phyloP scores from a whole-genome alignment of 2,797 vertebrate genomes.

The Pygocentrus nattereri region DNA sequence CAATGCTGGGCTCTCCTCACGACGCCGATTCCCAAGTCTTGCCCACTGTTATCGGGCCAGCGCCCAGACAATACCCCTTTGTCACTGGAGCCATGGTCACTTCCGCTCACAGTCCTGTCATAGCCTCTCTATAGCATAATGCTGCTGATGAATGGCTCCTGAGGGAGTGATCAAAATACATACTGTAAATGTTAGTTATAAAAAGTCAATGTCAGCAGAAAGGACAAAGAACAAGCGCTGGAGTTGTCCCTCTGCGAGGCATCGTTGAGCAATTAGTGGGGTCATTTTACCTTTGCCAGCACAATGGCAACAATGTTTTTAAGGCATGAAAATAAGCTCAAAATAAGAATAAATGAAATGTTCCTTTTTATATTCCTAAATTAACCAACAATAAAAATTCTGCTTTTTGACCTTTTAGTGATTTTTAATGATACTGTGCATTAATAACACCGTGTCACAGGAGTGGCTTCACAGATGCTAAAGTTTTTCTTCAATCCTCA shows the following conservation, averaged over 20 bases:
- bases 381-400: too few relatives aligned
- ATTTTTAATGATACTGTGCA: too few relatives aligned
- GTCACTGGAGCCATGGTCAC: conserved; percentile 58
- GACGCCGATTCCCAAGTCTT: conserved; percentile 60
- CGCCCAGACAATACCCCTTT: conserved; percentile 64
- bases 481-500: too few relatives aligned
- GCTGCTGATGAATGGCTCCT: conserved; percentile 33
- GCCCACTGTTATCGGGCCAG: conserved; percentile 37
- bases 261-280: neutral
- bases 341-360: too few relatives aligned
- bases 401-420: too few relatives aligned
- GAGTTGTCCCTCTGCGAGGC: neutral
- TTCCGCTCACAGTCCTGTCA: conserved; percentile 55
- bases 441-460: too few relatives aligned
- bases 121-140: conserved; percentile 16
- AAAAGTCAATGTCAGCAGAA: neutral
- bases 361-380: too few relatives aligned
- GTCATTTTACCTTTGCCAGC: too few relatives aligned
- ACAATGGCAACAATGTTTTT: too few relatives aligned
- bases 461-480: too few relatives aligned
- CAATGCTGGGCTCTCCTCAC: conserved; percentile 53
- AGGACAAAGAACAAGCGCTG: neutral
- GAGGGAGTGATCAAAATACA: neutral
- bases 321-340: too few relatives aligned
- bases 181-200: neutral